These are phyloP conservation scores for Himantopus leucocephalus DNA, from an alignment of 2,113 vertebrate genomes.

Conservation along the genomic window DNA sequence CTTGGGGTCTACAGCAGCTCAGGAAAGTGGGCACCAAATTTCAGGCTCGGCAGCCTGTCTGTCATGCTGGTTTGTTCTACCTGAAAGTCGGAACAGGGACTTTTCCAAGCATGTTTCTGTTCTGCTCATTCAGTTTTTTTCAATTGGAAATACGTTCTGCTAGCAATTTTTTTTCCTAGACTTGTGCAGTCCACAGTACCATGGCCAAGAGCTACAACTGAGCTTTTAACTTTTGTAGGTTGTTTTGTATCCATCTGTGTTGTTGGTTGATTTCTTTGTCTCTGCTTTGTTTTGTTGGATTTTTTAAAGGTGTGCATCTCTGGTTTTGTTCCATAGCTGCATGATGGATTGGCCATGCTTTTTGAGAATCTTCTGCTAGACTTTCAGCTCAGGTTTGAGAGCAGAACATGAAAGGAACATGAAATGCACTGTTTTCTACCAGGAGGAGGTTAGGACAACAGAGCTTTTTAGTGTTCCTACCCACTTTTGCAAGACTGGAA, in stretches of 20 bases:
- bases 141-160: neutral
- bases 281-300: neutral
- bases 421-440: neutral
- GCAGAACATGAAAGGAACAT: neutral
- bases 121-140: neutral
- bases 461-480: neutral
- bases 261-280: neutral
- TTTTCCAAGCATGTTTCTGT: neutral
- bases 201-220: neutral
- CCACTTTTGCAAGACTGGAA: neutral
- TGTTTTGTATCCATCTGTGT: neutral
- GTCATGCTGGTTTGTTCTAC: neutral
- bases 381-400: neutral
- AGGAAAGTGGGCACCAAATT: neutral
- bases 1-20: neutral
- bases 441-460: neutral
- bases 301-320: neutral
- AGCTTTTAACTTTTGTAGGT: neutral
- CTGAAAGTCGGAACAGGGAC: neutral
- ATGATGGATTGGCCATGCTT: neutral
- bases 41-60: neutral
- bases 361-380: neutral
- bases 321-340: neutral
- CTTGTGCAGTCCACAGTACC: neutral
- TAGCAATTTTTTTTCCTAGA: neutral